Conservation (phyloP, 37 sponge, comb jelly and placozoan genomes). For the Cliona cf. orientalis region DNA sequence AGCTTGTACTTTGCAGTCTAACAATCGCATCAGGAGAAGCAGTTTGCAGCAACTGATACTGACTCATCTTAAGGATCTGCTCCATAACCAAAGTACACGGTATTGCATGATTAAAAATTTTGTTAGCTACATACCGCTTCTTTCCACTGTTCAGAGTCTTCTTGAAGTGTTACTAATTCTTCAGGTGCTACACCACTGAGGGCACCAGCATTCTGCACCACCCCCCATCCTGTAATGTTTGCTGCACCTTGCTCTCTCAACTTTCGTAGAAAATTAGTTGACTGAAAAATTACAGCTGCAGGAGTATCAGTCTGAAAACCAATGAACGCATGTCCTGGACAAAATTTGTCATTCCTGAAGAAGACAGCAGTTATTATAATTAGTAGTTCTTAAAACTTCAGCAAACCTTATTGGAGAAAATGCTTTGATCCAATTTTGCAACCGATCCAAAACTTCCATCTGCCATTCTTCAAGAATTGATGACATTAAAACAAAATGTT, state of each 20-base stretch:
- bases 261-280: conserved; percentile 35
- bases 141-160: conserved; percentile 15
- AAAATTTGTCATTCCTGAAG: conserved; percentile 24
- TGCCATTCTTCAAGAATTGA: conserved; percentile 66
- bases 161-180: neutral
- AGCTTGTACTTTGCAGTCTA: conserved; percentile 8
- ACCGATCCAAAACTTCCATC: conserved; percentile 16
- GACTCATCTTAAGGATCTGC: conserved; percentile 41
- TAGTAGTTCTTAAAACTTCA: neutral
- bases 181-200: neutral
- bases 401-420: conserved; percentile 36
- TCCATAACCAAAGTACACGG: neutral
- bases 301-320: conserved; percentile 91
- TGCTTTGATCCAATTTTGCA: conserved; percentile 59
- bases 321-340: conserved; percentile 81
- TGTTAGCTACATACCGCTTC: conserved; percentile 1
- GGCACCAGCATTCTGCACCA: neutral
- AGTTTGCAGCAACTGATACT: conserved; percentile 60
- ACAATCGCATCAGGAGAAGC: conserved; percentile 77
- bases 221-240: too few species aligned
- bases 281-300: conserved; percentile 89
- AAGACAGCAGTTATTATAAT: neutral
- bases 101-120: too few species aligned
- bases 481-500: conserved; percentile 87
- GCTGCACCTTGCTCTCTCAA: too few species aligned